Evolutionary conservation across 1,140 invertebrate genomes (phyloP).

Genomic region (Microplitis mediator): DNA sequence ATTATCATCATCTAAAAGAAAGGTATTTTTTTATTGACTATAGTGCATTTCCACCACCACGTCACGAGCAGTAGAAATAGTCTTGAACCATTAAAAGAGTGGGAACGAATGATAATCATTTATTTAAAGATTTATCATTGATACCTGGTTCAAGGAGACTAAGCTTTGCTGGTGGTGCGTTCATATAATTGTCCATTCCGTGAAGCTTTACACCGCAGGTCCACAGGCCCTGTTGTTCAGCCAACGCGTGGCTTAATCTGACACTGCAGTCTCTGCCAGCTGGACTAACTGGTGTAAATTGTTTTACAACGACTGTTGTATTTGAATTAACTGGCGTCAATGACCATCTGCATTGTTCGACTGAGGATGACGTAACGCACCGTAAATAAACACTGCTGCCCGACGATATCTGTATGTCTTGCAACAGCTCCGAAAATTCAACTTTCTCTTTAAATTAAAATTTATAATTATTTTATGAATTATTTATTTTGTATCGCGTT

Average conservation of each 20-base stretch:
- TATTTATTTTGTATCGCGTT: too few species aligned
- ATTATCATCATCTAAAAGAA: too few species aligned
- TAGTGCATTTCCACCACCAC: slow-evolving; percentile 9
- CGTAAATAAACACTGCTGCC: slow-evolving; percentile 52
- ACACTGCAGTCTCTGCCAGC: slow-evolving; percentile 58
- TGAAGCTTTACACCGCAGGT: slow-evolving; percentile 54
- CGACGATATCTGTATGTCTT: slow-evolving; percentile 57
- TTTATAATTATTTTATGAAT: neutral
- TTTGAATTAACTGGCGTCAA: slow-evolving; percentile 54
- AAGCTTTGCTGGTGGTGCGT: slow-evolving; percentile 59
- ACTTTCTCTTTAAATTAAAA: slow-evolving; percentile 47
- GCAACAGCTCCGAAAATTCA: slow-evolving; percentile 56
- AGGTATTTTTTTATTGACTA: too few species aligned
- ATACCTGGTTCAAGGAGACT: slow-evolving; percentile 60
- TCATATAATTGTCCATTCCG: slow-evolving; percentile 51
- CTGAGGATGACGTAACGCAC: slow-evolving; percentile 52
- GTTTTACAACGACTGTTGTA: slow-evolving; percentile 58
- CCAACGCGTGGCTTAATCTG: slow-evolving; percentile 50
- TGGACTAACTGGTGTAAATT: slow-evolving; percentile 51
- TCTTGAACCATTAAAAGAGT: neutral
- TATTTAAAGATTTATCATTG: slow-evolving; percentile 17
- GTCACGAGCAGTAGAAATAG: too few species aligned
- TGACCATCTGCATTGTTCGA: slow-evolving; percentile 60
- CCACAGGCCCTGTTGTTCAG: slow-evolving; percentile 56
- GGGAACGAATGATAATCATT: neutral